Conservation (phyloP, 2,797 vertebrate genomes). For the Poeciliopsis turneri region DNA sequence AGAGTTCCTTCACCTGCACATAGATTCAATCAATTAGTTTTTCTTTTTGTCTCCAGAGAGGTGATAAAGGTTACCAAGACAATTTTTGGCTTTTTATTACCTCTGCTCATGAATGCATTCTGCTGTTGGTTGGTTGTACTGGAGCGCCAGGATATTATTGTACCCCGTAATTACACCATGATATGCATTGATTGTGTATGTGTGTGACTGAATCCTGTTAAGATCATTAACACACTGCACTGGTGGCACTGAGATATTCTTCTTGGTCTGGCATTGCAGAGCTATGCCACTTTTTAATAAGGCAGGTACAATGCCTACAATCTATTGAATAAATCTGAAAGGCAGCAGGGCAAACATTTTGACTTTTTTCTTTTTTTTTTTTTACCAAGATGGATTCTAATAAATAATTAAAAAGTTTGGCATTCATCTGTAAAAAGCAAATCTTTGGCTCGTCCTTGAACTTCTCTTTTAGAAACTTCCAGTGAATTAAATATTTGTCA, state of each 20-base stretch:
- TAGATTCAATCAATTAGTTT: constrained; percentile 73
- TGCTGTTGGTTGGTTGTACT: constrained; percentile 47
- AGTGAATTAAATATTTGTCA: not conserved
- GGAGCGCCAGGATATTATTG: constrained; percentile 63
- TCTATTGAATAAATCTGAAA: constrained; percentile 12
- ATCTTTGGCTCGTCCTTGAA: not conserved
- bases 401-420: not conserved
- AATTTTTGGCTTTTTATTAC: constrained; percentile 54
- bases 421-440: not conserved
- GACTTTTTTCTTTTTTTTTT: not conserved
- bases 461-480: constrained; percentile 20
- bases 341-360: constrained; percentile 6
- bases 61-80: constrained; percentile 62
- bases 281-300: constrained; percentile 29
- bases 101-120: constrained; percentile 47
- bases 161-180: constrained; percentile 66
- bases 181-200: constrained; percentile 61
- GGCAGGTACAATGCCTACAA: not conserved
- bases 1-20: constrained; percentile 67
- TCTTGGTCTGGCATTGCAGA: constrained; percentile 35
- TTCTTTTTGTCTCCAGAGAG: constrained; percentile 38
- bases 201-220: constrained; percentile 63
- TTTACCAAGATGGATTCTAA: not conserved
- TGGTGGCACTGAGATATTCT: constrained; percentile 37
- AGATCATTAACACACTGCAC: constrained; percentile 53